Conservation (phyloP, 2,888 invertebrate genomes). For the Tiphia femorata region DNA sequence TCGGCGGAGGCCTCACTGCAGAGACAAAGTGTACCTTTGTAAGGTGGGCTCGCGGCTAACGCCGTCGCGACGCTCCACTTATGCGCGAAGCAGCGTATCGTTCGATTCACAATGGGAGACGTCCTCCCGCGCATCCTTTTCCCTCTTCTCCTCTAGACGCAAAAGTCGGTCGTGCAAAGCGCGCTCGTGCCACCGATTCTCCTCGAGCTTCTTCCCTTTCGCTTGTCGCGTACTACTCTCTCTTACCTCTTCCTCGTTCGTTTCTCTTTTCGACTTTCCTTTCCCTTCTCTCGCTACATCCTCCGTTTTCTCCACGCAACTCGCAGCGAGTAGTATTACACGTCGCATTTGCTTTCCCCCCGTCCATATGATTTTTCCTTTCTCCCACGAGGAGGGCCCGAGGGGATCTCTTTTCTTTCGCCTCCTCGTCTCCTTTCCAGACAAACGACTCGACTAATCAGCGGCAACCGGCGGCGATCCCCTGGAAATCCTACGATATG, state of each 20-base stretch:
- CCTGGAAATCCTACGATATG: slow-evolving; percentile 42
- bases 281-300: slow-evolving; percentile 2
- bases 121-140: no score
- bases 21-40: no score
- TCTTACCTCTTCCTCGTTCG: not conserved
- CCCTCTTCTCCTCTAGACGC: no score
- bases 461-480: slow-evolving; percentile 36
- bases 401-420: slow-evolving; percentile 16
- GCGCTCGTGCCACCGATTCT: no score
- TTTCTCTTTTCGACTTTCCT: not conserved
- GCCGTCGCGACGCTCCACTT: no score
- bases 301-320: slow-evolving; percentile 10
- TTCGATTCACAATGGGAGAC: no score
- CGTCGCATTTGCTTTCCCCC: slow-evolving; percentile 7
- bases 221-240: no score
- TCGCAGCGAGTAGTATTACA: not conserved
- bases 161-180: no score
- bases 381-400: not conserved
- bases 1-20: no score
- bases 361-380: not conserved
- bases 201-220: no score
- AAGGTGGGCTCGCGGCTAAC: no score
- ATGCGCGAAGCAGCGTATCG: no score
- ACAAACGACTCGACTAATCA: slow-evolving; percentile 38
- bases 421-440: slow-evolving; percentile 15